Base-by-base conservation (phyloP, 2,113 vertebrate genomes). In the Aphelocoma coerulescens region DNA sequence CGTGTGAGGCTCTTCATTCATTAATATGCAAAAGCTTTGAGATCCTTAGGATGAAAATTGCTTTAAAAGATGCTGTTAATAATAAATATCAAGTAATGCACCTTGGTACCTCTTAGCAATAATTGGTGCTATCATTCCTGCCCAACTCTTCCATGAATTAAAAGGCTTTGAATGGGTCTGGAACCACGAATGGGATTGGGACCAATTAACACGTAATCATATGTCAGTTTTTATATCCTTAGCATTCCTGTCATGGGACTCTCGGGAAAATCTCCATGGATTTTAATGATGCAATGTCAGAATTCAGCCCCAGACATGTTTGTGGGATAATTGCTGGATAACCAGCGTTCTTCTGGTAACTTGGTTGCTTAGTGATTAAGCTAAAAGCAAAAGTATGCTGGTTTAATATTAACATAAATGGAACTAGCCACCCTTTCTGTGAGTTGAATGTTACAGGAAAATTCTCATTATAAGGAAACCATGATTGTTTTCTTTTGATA, bases 61-160 rank as follows among this genome's bases (percentile, higher is more conserved):
- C 73, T 94, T 87, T 94, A 94, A 95, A 95, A 95, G 86, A 81
- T 85, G 92, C 69, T 67, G 86, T 96, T 95, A 94, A 94, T 95
- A 94, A 95, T 95, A 95, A 97, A 95, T 93, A 96, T 10, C 80
- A 71, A 95, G 76, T 94, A 91, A 92, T 92, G 92, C 69, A 96
- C 92, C 93, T 96, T 93, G 96, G 93, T 79, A 91, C 92, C 78
- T 94, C 88, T 96, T 58, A 79, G 91, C 91, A 73, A 79, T 95
- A 93, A 96, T 95, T 92, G 87, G 77, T 87, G 61, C 73, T 67
- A 93, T 95, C 55, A 48, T 85, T 91, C 72, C 85, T 91, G 83
- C 74, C 93, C 88, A 78, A 85, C 52, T 78, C 86, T 89, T 94
- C 73, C 83, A 73, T 61, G 76, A 93, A 95, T 97, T 95, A 96